Evolutionary conservation across 2,888 invertebrate species (phyloP), one percentile per base, ranked within the genome.

Genomic region (Boloria selene): DNA sequence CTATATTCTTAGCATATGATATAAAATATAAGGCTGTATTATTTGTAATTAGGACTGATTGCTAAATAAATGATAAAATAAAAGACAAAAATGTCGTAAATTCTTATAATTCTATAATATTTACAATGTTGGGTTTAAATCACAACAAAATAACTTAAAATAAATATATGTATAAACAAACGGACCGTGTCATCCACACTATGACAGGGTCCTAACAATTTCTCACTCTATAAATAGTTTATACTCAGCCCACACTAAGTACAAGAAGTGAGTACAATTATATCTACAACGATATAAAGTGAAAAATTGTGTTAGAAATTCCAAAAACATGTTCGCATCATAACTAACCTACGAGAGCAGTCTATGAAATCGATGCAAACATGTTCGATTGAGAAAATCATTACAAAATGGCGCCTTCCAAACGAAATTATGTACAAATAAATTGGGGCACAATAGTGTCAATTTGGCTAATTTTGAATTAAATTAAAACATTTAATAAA

Each of bases 111-210:
- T 79, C 76, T 80, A 83, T 72, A 78, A 80, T 85, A 85, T 85
- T 83, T 85, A 85, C 84, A 87, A 79, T 77, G 78, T 81, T 82
- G 82, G 64, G 65, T 78, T 82, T 77, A 80, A 80, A 85, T 87
- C 82, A 88, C 85, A 88, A 90, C 87, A 82, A 86, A 88, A 82
- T 85, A 87, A 88, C 82, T 86, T 87, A 87, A 80, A 77, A 85
- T 83, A 85, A 87, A 87, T 85, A 87, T 85, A 84, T 78, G 76
- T 78, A 78, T 77, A 69, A 62, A 69, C 63, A 64, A 59, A 54
- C 47, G 42, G 47, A 65, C 42, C 61, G 17, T 17, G 16, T 16
- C 26, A 22, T 14, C 42, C 13, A 18, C 6, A 53, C 47, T 26
- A 22, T 22, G 52, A 22, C 52, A 5, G n/a, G 52, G 22, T 31